Percentiles rank a stretch among this genome's conserved stretches.
Evolutionary conservation across 2,113 vertebrate species (phyloP).

Genomic region (Paramormyrops kingsleyae): DNA sequence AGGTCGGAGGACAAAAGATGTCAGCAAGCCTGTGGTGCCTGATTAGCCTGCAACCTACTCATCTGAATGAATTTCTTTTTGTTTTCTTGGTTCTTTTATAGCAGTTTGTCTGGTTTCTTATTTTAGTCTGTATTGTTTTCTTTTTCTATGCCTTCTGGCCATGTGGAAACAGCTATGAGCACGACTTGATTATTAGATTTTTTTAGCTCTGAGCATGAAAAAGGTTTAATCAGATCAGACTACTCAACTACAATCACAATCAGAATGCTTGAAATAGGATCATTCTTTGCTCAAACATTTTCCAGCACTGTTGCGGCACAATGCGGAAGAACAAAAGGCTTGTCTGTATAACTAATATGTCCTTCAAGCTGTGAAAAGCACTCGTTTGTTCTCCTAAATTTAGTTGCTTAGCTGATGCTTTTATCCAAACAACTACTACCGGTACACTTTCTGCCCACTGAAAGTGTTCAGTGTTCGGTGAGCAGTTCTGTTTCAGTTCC

Average conservation of each 20-base stretch:
- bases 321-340: background rate
- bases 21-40: background rate
- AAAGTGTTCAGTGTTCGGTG: background rate
- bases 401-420: background rate
- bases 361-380: conserved; percentile 4
- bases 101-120: background rate
- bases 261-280: background rate
- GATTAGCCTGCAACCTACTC: background rate
- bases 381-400: conserved; percentile 1
- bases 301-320: background rate
- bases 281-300: background rate
- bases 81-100: background rate
- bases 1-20: background rate
- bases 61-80: background rate
- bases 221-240: background rate
- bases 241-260: background rate
- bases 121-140: background rate
- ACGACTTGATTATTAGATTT: background rate
- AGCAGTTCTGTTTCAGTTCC: background rate
- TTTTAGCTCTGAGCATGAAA: background rate
- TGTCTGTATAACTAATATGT: conserved; percentile 7
- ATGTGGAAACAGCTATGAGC: background rate
- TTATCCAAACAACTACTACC: background rate
- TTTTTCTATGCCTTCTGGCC: background rate
- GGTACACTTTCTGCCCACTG: background rate